Evolutionary conservation across 2,113 vertebrate species (phyloP), one percentile per base, ranked within the genome.

Genomic region (Burhinus oedicnemus): DNA sequence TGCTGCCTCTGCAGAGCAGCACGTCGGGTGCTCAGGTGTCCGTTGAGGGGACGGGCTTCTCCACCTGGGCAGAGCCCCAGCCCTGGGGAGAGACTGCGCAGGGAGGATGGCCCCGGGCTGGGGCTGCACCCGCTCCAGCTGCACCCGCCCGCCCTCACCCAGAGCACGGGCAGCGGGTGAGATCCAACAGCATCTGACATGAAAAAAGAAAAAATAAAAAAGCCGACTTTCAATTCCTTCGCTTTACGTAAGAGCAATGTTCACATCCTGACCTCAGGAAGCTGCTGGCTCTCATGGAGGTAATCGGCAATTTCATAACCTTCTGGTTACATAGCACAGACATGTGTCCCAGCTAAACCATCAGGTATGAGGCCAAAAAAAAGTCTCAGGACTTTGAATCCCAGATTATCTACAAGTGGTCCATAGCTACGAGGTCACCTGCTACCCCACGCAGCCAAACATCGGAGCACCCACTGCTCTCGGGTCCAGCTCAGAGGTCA

Each of bases 401-500:
- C 16, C 22, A 47, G 29, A 1, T 30, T 54, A 54, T 21, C 64
- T 79, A 9, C 25, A 29, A 62, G 34, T 20, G 8, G 32, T 51
- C 74, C 58, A 29, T 8, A 30, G 38, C 26, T 74, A 69, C 2
- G 2, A 62, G 47, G 49, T 51, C 34, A 64, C 4, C 18, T 1
- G 0, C 17, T 20, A 32, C 11, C 34, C 19, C 0, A 0, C 6
- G 3, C 30, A 78, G 23, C 49, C 4, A 9, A 40, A 42, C 8
- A 1, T 0, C 0, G 5, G 49, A 75, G 27, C 5, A 23, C 4
- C 18, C 4, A 3, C n/a, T 71, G 40, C 42, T 36, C 60, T 27
- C 3, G 8, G 27, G n/a, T 15, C 17, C 7, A 32, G 32, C 23
- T 38, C 8, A 1, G 42, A 57, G 34, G 20, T 15, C 38, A 65